Base-by-base conservation (phyloP, 2,113 vertebrate genomes). In the Aspidoscelis tigris region DNA sequence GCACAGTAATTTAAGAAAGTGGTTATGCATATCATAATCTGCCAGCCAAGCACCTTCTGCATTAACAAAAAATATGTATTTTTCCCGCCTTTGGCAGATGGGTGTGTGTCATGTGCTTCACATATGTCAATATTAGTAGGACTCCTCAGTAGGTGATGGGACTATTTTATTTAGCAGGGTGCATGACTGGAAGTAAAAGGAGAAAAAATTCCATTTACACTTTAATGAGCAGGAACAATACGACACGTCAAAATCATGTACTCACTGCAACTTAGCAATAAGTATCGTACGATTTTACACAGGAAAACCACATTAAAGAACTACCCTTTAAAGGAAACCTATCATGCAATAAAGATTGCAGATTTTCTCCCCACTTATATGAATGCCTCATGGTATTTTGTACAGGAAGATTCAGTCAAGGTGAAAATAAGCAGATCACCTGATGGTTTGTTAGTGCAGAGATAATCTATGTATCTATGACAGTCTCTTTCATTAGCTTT, bases 1-100 rank as follows among this genome's bases (percentile, higher is more conserved):
- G 94, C 90, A 92, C 75, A 92, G 89, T 95, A 95, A 96, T 95
- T 94, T 94, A 92, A 92, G 90, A 91, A 93, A 95, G 87, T 90
- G 84, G 92, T 95, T 94, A 93, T 94, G 93, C 92, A 94, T 93
- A 94, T 93, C 91, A 95, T 93, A 91, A 93, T 87, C 91, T 91
- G 90, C 93, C 95, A 95, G 86, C 95, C 95, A 95, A 93, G 92
- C 84, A 94, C 91, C 87, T 94, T 90, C 84, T 84, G 58, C 91
- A 94, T 92, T 95, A 96, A 94, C 91, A 95, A 94, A 95, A 33
- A 33, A 33, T 33, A 94, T 89, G 89, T 68, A 90, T 90, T 91
- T 93, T 93, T 91, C 93, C 90, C 58, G 33, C 92, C 82, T 94
- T 84, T 87, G 82, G 0, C 92, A 92, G 92, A 90, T 89, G 86